These are phyloP conservation scores for Spodoptera exigua DNA, from an alignment of 2,888 invertebrate species.

Conservation along the genomic window DNA sequence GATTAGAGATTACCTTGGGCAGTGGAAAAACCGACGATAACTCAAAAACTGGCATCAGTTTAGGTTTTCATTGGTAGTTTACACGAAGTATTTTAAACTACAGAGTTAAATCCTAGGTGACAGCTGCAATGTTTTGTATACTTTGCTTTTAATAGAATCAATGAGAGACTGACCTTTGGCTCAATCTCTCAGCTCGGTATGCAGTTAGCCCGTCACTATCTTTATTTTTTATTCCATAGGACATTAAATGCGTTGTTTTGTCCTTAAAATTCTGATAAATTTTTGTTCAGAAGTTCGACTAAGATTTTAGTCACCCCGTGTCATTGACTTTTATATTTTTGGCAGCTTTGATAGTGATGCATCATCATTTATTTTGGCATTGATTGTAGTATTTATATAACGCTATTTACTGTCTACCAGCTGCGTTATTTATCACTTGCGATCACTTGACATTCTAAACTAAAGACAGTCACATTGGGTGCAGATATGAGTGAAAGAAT, in stretches of 20 bases:
- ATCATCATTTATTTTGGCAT: constrained; percentile 39
- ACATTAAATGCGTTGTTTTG: constrained; percentile 30
- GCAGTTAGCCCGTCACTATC: constrained; percentile 23
- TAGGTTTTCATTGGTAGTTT: no score
- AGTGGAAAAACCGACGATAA: no score
- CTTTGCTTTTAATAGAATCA: constrained; percentile 57
- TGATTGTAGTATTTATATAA: constrained; percentile 38
- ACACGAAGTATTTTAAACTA: background rate
- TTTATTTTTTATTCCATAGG: constrained; percentile 25
- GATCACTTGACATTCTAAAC: constrained; percentile 33
- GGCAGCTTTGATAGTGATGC: constrained; percentile 34
- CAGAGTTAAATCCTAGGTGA: constrained; percentile 11
- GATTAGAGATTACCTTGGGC: no score
- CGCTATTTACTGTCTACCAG: constrained; percentile 25
- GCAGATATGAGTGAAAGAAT: constrained; percentile 22
- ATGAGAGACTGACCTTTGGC: constrained; percentile 54
- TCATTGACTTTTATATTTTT: constrained; percentile 47
- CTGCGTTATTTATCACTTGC: constrained; percentile 20
- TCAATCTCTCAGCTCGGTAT: constrained; percentile 44
- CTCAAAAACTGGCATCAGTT: no score
- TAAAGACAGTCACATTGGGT: constrained; percentile 46
- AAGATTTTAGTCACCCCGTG: constrained; percentile 37
- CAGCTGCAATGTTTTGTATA: constrained; percentile 43
- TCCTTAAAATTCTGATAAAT: constrained; percentile 24
- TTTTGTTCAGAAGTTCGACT: constrained; percentile 17